Percentiles rank a stretch among this genome's conserved stretches.
phyloP scores from a whole-genome alignment of 1,140 invertebrate genomes.

The Epicauta chinensis region DNA sequence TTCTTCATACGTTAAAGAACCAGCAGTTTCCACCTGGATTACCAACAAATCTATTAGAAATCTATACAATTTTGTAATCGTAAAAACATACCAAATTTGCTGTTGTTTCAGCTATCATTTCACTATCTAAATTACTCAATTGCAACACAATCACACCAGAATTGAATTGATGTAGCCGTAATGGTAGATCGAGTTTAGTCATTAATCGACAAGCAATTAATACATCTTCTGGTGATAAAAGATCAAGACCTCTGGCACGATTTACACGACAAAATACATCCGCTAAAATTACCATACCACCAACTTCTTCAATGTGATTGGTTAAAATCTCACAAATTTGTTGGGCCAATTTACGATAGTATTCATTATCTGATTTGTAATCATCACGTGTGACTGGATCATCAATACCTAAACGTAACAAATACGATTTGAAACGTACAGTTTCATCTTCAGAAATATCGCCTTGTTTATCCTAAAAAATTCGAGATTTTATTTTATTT shows the following conservation, averaged over 20 bases:
- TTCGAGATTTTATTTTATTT: not conserved
- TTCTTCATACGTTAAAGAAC: slow-evolving; percentile 77
- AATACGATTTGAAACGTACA: slow-evolving; percentile 89
- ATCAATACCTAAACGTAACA: slow-evolving; percentile 94
- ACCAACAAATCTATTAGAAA: slow-evolving; percentile 31
- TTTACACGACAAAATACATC: slow-evolving; percentile 97
- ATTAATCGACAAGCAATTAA: slow-evolving; percentile 78
- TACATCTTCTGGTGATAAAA: slow-evolving; percentile 91
- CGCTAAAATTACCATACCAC: slow-evolving; percentile 93
- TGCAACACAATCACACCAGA: slow-evolving; percentile 89
- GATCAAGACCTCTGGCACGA: slow-evolving; percentile 76
- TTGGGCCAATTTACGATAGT: slow-evolving; percentile 79
- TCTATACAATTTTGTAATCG: slow-evolving; percentile 1
- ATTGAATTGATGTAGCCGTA: slow-evolving; percentile 77
- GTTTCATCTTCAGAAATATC: slow-evolving; percentile 98
- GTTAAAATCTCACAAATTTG: slow-evolving; percentile 80
- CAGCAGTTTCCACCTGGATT: slow-evolving; percentile 62
- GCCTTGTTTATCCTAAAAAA: slow-evolving; percentile 80
- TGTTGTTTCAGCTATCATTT: slow-evolving; percentile 66
- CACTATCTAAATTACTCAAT: slow-evolving; percentile 69
- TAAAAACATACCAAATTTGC: slow-evolving; percentile 55
- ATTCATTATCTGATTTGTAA: slow-evolving; percentile 80
- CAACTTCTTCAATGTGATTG: slow-evolving; percentile 79
- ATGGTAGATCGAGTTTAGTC: slow-evolving; percentile 59
- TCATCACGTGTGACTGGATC: slow-evolving; percentile 92